These are phyloP conservation scores for Stichopus chloronotus DNA, from an alignment of 35 echinoderm and acorn worm species.

Conservation along the genomic window DNA sequence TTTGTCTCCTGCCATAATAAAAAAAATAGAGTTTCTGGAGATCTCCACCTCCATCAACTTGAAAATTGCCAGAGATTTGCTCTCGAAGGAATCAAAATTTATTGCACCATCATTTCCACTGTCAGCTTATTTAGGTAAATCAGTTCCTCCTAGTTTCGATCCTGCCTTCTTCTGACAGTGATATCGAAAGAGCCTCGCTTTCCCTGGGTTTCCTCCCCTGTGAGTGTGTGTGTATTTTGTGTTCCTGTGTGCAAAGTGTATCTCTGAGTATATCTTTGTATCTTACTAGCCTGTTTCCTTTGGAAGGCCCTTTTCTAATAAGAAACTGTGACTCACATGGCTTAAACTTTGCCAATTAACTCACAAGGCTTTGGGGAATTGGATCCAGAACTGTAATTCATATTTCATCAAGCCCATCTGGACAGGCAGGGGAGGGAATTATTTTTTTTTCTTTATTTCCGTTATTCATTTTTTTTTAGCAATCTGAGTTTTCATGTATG, in stretches of 20 bases:
- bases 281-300: too few relatives aligned
- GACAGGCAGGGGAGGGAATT: background rate
- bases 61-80: constrained; percentile 17
- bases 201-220: too few relatives aligned
- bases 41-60: background rate
- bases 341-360: constrained; percentile 56
- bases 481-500: background rate
- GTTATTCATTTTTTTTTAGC: background rate
- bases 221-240: too few relatives aligned
- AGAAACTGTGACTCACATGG: background rate
- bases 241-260: too few relatives aligned
- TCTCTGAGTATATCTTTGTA: too few relatives aligned
- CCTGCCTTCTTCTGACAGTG: background rate
- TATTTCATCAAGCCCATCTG: constrained; percentile 55
- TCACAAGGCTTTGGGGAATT: constrained; percentile 26
- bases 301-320: background rate
- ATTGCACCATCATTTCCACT: constrained; percentile 12
- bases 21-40: too few relatives aligned
- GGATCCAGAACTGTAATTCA: constrained; percentile 22
- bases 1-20: too few relatives aligned
- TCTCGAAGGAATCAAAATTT: constrained; percentile 30
- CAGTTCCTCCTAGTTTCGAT: background rate
- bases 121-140: constrained; percentile 12
- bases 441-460: too few relatives aligned
- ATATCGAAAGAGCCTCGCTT: too few relatives aligned